These are phyloP conservation scores for human DNA, from an alignment of 2,113 vertebrate genomes.

Conservation along the genomic window GRCh38 chr1:184546501-184547000, in stretches of 20 bases:
- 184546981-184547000: background rate
- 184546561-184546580: background rate
- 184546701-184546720: background rate
- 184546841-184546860: background rate
- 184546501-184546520: background rate
- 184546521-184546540: background rate
- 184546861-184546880: background rate
- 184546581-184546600: background rate
- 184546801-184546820: background rate
- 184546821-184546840: background rate
- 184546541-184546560: background rate
- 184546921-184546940: background rate
- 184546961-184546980: background rate
- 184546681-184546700: background rate
- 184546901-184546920: background rate
- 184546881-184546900: background rate
- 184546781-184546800: background rate
- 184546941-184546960: background rate
- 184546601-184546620: background rate
- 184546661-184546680: background rate
- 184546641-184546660: background rate
- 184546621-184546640: background rate
- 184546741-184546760: background rate
- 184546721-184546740: background rate
- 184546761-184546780: background rate